Conservation (phyloP, 2,888 invertebrate species). For the Seira ritae region DNA sequence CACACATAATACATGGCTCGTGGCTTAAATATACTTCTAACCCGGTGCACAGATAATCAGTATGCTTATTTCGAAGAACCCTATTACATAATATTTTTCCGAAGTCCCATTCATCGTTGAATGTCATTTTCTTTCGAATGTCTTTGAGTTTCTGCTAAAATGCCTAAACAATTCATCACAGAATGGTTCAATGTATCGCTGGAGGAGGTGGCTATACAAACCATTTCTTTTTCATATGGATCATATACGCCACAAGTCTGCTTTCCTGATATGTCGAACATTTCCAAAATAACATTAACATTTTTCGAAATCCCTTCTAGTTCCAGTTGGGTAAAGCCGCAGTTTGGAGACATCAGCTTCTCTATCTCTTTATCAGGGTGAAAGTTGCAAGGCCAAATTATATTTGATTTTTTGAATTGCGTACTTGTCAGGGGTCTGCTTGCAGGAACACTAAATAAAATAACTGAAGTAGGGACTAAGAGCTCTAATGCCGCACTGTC, state of each 20-base stretch:
- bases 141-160: conserved; percentile 81
- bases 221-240: conserved; percentile 81
- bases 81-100: conserved; percentile 56
- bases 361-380: conserved; percentile 88
- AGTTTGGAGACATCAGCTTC: conserved; percentile 79
- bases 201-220: conserved; percentile 77
- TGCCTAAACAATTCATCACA: conserved; percentile 88
- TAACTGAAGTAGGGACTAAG: conserved; percentile 15
- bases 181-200: conserved; percentile 88
- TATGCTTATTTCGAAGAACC: conserved; percentile 42
- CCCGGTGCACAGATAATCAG: conserved; percentile 87
- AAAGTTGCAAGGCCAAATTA: conserved; percentile 89
- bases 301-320: conserved; percentile 79
- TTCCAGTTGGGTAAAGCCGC: conserved; percentile 80
- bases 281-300: conserved; percentile 80
- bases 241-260: conserved; percentile 84
- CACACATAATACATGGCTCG: conserved; percentile 96
- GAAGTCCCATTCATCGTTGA: conserved; percentile 21
- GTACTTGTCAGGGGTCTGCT: conserved; percentile 81
- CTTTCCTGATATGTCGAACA: conserved; percentile 72
- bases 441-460: conserved; percentile 78
- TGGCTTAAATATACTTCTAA: conserved; percentile 88
- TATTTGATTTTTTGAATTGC: conserved; percentile 81
- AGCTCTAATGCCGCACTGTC: conserved; percentile 21
- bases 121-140: background rate